A percentile compares a stretch with the other conserved stretches of the same genome.
Conservation (phyloP, 2,888 invertebrate species). For the Schizotus pectinicornis region DNA sequence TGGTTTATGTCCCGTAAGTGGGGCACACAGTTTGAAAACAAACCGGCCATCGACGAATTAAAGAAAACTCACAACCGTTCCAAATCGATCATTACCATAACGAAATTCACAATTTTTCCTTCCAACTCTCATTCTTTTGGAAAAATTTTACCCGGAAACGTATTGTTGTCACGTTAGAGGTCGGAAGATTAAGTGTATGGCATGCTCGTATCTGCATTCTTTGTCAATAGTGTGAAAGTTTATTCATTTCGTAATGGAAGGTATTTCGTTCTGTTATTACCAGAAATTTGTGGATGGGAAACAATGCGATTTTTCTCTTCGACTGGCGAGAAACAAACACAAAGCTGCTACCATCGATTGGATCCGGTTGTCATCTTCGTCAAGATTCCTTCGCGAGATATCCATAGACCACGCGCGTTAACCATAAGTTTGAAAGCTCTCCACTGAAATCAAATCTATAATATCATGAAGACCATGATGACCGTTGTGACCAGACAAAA, state of each 20-base stretch:
- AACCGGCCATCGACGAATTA: slow-evolving; percentile 1
- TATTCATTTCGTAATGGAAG: slow-evolving; percentile 1
- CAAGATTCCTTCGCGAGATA: no score
- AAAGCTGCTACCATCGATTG: no score
- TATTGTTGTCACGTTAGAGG: slow-evolving; percentile 3
- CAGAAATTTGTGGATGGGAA: neutral
- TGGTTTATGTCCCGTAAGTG: slow-evolving; percentile 1
- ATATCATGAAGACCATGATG: no score
- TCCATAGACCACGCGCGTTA: no score
- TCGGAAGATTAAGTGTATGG: slow-evolving; percentile 14
- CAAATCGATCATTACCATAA: no score
- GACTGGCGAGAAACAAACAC: neutral
- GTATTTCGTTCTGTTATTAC: neutral
- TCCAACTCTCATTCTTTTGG: neutral
- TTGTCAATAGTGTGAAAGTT: slow-evolving; percentile 10
- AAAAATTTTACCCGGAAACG: slow-evolving; percentile 8
- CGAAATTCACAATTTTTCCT: no score
- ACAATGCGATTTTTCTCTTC: neutral
- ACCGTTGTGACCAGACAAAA: no score
- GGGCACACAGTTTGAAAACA: slow-evolving; percentile 17
- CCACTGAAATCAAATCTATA: no score
- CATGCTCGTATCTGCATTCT: neutral
- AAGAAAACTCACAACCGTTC: no score
- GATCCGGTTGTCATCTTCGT: no score
- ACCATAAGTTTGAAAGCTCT: no score